Base-by-base conservation (phyloP, 2,888 invertebrate genomes). In the Eristalis arbustorum region DNA sequence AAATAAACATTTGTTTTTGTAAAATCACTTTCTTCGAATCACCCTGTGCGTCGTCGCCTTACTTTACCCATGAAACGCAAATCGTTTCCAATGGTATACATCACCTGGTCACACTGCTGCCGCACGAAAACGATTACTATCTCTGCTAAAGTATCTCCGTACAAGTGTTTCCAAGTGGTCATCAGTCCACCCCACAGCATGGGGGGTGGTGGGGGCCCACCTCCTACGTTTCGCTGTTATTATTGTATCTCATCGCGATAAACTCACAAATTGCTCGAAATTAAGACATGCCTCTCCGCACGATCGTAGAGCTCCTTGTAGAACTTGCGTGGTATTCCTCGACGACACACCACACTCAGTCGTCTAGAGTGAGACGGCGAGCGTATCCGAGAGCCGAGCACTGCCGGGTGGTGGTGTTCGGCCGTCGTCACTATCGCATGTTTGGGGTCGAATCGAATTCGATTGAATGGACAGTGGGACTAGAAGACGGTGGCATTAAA, bases 191-290 rank as follows among this genome's bases (percentile, higher is more conserved):
- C 25, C 14, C 23, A 59, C 31, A 4, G 14, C 37, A 23, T 13
- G 42, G 22, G 23, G 75, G 2, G 4, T 14, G 59, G 3, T 22
- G 40, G 3, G 3, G 3, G 61, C 1, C 25, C 14, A 1, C 49
- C 18, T 28, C 31, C 31, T 34, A 4, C 25, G 4, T 34, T 37
- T 1, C 18, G 10, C 6, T 22, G 8, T 28, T 34, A 40, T 69
- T 28, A 57, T 59, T 66, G 42, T 42, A 14, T 61, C 31, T 22
- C 49, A 49, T 49, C 49, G 18, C 49, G 63, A 78, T 72, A 66
- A 77, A 78, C 11, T 64, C 25, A 77, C 57, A 78, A 78, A 78
- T 78, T 77, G 63, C 10, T 63, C 37, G 22, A 56, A 76, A 76
- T 77, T 78, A 72, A 66, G 59, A 66, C 31, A 34, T 66, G 22